Evolutionary conservation across 2,113 vertebrate genomes (phyloP).

Genomic region (Solea solea): DNA sequence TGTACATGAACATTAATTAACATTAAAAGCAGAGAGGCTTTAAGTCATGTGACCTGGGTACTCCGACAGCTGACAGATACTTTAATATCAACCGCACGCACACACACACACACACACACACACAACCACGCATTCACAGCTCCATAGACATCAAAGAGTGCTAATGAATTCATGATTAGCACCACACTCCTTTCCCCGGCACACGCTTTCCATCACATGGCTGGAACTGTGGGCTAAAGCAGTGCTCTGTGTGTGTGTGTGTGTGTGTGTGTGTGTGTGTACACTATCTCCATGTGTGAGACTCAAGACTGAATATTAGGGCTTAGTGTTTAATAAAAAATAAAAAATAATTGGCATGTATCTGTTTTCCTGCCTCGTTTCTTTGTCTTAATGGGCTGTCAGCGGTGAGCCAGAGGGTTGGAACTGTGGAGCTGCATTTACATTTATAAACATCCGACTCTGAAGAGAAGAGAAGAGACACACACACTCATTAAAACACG

Average conservation of each 20-base stretch:
- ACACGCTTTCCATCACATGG: conserved; percentile 23
- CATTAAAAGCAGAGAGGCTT: neutral
- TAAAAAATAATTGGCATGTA: conserved; percentile 57
- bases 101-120: conserved; percentile 20
- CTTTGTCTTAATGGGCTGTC: conserved; percentile 29
- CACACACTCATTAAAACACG: too few species aligned
- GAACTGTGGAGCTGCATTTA: conserved; percentile 39
- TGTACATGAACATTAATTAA: too few species aligned
- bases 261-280: neutral
- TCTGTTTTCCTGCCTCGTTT: conserved; percentile 39
- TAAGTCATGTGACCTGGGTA: conserved; percentile 14
- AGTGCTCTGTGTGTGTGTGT: neutral
- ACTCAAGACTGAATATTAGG: conserved; percentile 7
- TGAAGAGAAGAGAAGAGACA: neutral
- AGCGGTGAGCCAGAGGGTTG: conserved; percentile 21
- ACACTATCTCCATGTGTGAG: conserved; percentile 24
- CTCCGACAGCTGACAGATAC: conserved; percentile 25
- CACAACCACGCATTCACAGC: conserved; percentile 30
- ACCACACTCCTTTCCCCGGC: conserved; percentile 38
- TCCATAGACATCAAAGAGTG: conserved; percentile 57
- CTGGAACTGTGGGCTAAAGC: conserved; percentile 50
- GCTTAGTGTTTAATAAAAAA: conserved; percentile 4
- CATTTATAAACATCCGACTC: conserved; percentile 23
- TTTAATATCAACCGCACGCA: conserved; percentile 39
- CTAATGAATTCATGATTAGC: conserved; percentile 71